These are phyloP conservation scores for Boloria selene DNA, from an alignment of 2,888 invertebrate species.

Conservation along the genomic window DNA sequence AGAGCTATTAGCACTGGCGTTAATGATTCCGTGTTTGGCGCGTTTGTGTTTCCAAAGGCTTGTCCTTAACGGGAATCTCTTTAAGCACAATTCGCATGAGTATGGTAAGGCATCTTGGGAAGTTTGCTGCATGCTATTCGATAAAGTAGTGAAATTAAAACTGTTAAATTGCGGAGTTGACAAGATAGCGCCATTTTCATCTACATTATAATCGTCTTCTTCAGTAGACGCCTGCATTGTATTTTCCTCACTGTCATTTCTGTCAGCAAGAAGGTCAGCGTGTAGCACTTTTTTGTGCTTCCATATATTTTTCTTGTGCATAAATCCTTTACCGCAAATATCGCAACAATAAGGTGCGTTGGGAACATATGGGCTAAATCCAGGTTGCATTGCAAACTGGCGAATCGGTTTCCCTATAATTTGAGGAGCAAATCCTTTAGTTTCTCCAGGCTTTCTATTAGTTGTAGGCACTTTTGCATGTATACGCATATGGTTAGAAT, in stretches of 20 bases:
- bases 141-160: constrained; percentile 69
- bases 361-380: constrained; percentile 67
- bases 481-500: constrained; percentile 80
- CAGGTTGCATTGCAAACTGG: constrained; percentile 63
- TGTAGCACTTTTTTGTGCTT: constrained; percentile 80
- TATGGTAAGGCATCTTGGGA: constrained; percentile 61
- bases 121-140: constrained; percentile 55
- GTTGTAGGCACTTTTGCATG: constrained; percentile 78
- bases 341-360: constrained; percentile 83
- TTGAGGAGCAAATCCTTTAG: constrained; percentile 68
- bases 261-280: constrained; percentile 71
- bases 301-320: constrained; percentile 82
- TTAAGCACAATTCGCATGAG: constrained; percentile 74
- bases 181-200: constrained; percentile 70
- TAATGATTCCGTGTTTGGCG: constrained; percentile 76
- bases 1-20: constrained; percentile 52
- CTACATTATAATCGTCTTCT: constrained; percentile 73
- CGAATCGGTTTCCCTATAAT: constrained; percentile 73
- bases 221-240: constrained; percentile 79
- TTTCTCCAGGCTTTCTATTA: constrained; percentile 70
- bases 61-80: constrained; percentile 71
- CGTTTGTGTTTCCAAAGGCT: constrained; percentile 80
- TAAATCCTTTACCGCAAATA: constrained; percentile 84
- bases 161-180: constrained; percentile 79
- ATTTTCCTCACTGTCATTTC: constrained; percentile 76